phyloP scores from a whole-genome alignment of 1,140 invertebrate species.

The Elymnias hypermnestra region DNA sequence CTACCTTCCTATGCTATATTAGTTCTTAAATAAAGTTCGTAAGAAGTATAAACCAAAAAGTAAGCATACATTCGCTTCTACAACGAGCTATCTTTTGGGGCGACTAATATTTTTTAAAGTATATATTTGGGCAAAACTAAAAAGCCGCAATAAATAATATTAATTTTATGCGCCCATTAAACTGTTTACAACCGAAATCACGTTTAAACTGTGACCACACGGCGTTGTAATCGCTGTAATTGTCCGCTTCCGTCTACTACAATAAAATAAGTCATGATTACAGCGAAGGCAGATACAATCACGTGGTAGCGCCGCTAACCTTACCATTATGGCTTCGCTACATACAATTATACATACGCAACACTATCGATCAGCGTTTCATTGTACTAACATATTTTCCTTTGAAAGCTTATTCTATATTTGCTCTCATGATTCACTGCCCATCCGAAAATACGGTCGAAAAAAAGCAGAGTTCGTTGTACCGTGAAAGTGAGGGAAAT shows the following conservation, averaged over 20 bases:
- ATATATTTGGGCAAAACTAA: no score
- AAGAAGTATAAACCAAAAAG: no score
- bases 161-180: conserved; percentile 3
- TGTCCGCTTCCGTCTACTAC: conserved; percentile 45
- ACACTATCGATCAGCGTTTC: conserved; percentile 43
- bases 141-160: neutral
- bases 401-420: conserved; percentile 5
- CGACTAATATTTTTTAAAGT: no score
- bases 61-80: no score
- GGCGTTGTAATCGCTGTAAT: conserved; percentile 37
- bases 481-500: conserved; percentile 10
- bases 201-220: conserved; percentile 26
- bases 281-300: conserved; percentile 40
- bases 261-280: conserved; percentile 50
- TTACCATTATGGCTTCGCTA: conserved; percentile 61
- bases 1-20: no score
- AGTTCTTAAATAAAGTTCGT: no score
- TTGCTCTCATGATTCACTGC: conserved; percentile 11
- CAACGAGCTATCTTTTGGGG: no score
- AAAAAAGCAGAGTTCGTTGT: conserved; percentile 12
- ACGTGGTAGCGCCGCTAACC: conserved; percentile 35
- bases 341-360: conserved; percentile 50
- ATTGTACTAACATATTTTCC: conserved; percentile 15
- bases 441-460: neutral
- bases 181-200: conserved; percentile 35